Evolutionary conservation across 2,113 vertebrate genomes (phyloP), one percentile per base, ranked within the genome.

Genomic region (Thunnus maccoyii): DNA sequence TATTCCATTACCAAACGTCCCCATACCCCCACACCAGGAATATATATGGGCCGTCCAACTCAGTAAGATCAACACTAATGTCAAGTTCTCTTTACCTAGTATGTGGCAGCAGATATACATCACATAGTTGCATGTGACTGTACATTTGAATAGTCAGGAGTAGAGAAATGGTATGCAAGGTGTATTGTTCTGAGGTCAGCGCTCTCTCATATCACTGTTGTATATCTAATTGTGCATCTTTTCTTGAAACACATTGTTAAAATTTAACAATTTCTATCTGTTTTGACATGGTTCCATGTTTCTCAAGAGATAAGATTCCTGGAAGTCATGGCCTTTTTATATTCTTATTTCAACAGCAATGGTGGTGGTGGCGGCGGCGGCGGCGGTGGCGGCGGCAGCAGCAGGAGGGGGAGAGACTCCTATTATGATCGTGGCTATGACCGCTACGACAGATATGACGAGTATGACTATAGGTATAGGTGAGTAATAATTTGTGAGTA

Each of bases 1-100:
- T 98, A 96, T 70, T 99, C 97, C 1, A 98, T 99, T 85, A 98
- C 97, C 56, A 99, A 99, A 88, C 96, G 97, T 86, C 94, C 97
- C 0, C 98, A 99, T 87, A 97, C 97, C 3, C 97, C 97, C 57
- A 99, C 97, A 16, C 97, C 97, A 25, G 97, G 97, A 90, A 98
- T 98, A 86, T 98, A 98, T 91, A 98, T 98, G 97, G 97, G 97
- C 88, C 95, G 96, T 69, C 96, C 96, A 82, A 97, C 97, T 64
- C 96, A 97, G 97, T 99, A 86, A 87, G 86, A 64, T 50, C 44
- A 76, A 16, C 41, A 36, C 13, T 25, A 11, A 32, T 56, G 20
- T 70, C 32, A 67, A 3, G 55, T 60, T 63, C 64, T 17, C 22
- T 66, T 55, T 36, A 64, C 6, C n/a, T 61, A 1, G 14, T 27